Conservation (phyloP, 2,888 invertebrate species). For the Tortrix viridana region DNA sequence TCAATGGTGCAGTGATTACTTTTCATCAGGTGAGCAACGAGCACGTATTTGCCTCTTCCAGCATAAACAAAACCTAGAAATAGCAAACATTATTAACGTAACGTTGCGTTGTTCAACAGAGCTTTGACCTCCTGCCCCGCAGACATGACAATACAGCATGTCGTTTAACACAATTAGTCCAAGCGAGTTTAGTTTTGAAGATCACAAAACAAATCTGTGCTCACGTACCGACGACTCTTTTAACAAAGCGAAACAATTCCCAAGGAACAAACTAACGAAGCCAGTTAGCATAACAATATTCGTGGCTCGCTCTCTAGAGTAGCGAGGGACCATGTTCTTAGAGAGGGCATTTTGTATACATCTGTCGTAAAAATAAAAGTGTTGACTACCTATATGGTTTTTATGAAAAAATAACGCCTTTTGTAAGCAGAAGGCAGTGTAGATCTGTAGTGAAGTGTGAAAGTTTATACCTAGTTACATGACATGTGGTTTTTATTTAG, state of each 20-base stretch:
- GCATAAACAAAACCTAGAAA: no score
- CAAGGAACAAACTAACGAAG: conserved; percentile 81
- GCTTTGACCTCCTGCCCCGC: conserved; percentile 7
- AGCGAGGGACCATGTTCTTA: conserved; percentile 5
- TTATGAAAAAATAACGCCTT: no score
- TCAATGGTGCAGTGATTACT: no score
- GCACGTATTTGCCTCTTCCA: no score
- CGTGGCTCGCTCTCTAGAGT: conserved; percentile 52
- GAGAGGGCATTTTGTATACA: conserved; percentile 6
- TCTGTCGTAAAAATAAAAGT: no score
- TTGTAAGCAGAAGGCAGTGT: no score
- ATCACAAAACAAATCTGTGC: conserved; percentile 67
- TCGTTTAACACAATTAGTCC: conserved; percentile 64
- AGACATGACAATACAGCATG: conserved; percentile 21
- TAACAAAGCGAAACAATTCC: conserved; percentile 76
- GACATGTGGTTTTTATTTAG: no score
- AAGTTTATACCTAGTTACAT: no score
- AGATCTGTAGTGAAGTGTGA: no score
- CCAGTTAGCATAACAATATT: conserved; percentile 83
- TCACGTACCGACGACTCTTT: conserved; percentile 64
- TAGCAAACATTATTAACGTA: background rate
- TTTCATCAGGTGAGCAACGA: no score
- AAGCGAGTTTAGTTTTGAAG: conserved; percentile 53
- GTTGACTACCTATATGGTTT: no score
- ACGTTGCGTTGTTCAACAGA: conserved; percentile 1